phyloP scores from a whole-genome alignment of 1,140 invertebrate species.

The Euschistus heros region DNA sequence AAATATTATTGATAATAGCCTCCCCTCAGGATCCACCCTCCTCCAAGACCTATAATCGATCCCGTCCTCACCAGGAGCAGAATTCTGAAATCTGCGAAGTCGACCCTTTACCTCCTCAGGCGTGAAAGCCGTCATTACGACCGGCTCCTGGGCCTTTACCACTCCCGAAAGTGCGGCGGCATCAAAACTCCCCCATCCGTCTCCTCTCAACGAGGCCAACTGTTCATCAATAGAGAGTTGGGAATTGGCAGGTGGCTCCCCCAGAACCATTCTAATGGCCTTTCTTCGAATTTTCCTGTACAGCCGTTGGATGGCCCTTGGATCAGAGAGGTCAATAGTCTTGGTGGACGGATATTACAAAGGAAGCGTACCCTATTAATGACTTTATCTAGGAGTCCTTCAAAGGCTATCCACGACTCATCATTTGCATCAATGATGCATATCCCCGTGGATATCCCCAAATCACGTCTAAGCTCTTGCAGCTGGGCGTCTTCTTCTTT shows the following conservation, averaged over 20 bases:
- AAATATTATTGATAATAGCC: constrained; percentile 22
- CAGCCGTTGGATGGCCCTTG: not conserved
- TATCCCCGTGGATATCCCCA: too few species aligned
- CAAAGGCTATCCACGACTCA: too few species aligned
- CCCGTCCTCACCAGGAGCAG: constrained; percentile 30
- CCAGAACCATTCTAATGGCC: not conserved
- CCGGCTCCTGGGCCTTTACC: not conserved
- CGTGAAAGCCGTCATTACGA: not conserved
- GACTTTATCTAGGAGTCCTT: too few species aligned
- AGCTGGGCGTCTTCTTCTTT: too few species aligned
- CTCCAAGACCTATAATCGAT: constrained; percentile 27
- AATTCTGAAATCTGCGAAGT: constrained; percentile 27
- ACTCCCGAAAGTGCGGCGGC: too few species aligned
- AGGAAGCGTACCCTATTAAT: too few species aligned
- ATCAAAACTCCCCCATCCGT: not conserved
- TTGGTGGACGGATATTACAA: not conserved
- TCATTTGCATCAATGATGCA: too few species aligned
- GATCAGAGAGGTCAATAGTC: not conserved
- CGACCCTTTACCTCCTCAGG: constrained; percentile 20
- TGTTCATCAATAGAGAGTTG: not conserved
- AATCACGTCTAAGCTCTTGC: too few species aligned
- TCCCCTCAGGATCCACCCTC: constrained; percentile 1
- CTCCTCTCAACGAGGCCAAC: not conserved
- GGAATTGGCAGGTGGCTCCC: not conserved
- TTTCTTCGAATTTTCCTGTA: not conserved